Evolutionary conservation across 2,888 invertebrate species (phyloP).

Genomic region (Actias luna): DNA sequence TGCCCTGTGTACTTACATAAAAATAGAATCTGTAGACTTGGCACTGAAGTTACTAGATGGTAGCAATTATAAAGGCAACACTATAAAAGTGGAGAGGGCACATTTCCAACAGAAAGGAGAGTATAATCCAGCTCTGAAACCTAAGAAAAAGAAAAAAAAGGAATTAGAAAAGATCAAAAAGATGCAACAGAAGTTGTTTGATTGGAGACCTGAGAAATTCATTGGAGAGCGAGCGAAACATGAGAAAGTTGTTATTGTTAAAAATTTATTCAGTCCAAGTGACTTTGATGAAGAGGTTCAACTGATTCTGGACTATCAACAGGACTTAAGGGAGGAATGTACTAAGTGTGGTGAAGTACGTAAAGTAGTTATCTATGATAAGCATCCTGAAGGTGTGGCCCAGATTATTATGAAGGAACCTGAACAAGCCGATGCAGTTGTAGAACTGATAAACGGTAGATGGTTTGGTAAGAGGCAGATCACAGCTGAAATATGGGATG

Average conservation of each 20-base stretch:
- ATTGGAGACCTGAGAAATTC: conserved; percentile 97
- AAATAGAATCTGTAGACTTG: conserved; percentile 96
- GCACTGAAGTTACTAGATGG: conserved; percentile 96
- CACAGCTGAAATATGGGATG: conserved; percentile 96
- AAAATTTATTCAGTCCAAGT: conserved; percentile 94
- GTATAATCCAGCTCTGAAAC: conserved; percentile 95
- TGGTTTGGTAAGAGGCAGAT: conserved; percentile 94
- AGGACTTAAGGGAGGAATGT: conserved; percentile 94
- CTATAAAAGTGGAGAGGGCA: conserved; percentile 94
- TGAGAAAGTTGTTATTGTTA: conserved; percentile 95
- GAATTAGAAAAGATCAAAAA: conserved; percentile 95
- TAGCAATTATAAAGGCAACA: conserved; percentile 88
- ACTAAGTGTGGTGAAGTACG: conserved; percentile 94
- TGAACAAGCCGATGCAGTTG: conserved; percentile 95
- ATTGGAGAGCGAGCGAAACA: conserved; percentile 92
- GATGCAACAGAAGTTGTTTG: conserved; percentile 96
- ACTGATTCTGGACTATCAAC: conserved; percentile 94
- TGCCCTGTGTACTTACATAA: conserved; percentile 97
- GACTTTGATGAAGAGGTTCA: conserved; percentile 95
- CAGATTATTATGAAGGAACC: conserved; percentile 94
- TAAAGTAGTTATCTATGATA: conserved; percentile 94
- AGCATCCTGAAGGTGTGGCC: conserved; percentile 96
- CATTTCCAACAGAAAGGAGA: conserved; percentile 96
- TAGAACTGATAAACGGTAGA: conserved; percentile 92
- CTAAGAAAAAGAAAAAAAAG: conserved; percentile 93